Conservation (phyloP, 1,140 invertebrate species). For the Parasteatoda tepidariorum region DNA sequence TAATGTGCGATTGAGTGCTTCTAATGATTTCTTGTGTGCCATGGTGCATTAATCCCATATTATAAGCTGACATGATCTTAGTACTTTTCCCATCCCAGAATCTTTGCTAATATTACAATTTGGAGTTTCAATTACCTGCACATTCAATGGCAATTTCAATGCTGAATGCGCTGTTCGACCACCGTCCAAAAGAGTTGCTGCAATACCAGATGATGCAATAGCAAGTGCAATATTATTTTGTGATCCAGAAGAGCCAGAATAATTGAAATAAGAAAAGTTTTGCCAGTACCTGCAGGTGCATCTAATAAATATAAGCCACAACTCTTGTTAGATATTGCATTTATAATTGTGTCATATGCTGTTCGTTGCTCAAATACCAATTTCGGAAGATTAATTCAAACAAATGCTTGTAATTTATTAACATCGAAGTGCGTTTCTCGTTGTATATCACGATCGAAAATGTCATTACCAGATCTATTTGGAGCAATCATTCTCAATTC, state of each 20-base stretch:
- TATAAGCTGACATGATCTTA: no score
- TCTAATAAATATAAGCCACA: conserved; percentile 55
- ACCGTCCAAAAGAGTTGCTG: conserved; percentile 70
- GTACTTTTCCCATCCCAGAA: conserved; percentile 41
- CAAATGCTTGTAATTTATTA: no score
- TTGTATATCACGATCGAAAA: no score
- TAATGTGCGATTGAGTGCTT: conserved; percentile 8
- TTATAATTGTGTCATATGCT: background rate
- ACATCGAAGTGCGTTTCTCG: no score
- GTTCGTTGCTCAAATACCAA: background rate
- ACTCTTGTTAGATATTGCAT: background rate
- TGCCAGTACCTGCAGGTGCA: conserved; percentile 65
- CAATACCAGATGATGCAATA: conserved; percentile 72
- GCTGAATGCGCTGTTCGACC: conserved; percentile 67
- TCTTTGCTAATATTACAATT: conserved; percentile 26
- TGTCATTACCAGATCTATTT: no score
- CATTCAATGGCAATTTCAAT: conserved; percentile 59
- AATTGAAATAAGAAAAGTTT: conserved; percentile 66
- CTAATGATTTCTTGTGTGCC: conserved; percentile 65
- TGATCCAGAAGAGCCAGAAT: conserved; percentile 62
- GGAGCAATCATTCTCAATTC: no score
- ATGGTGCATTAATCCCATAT: conserved; percentile 69
- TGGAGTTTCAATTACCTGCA: conserved; percentile 29
- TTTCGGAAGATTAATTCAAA: no score
- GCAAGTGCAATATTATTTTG: conserved; percentile 67